Conservation (phyloP, 2,797 vertebrate genomes). For the Lithobates sylvaticus region DNA sequence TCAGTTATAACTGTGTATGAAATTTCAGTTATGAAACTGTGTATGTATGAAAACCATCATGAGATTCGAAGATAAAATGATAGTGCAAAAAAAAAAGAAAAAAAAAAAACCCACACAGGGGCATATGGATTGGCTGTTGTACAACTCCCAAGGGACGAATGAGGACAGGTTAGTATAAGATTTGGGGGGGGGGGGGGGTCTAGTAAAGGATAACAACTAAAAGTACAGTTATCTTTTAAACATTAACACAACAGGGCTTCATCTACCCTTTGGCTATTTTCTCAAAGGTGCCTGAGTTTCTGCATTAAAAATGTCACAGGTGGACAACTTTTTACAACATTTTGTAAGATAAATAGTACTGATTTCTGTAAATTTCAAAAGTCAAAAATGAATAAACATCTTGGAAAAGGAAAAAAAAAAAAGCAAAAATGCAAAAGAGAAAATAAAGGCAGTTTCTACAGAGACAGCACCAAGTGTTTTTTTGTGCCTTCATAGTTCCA, state of each 20-base stretch:
- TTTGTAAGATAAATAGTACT: neutral
- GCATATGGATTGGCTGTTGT: no score
- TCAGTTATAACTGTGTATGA: no score
- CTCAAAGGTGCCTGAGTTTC: neutral
- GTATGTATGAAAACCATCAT: no score
- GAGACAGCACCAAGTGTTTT: constrained; percentile 19
- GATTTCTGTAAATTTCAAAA: neutral
- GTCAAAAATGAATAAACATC: neutral
- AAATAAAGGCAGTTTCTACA: neutral
- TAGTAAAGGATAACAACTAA: neutral
- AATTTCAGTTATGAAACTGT: no score
- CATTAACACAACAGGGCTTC: neutral
- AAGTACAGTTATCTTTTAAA: no score
- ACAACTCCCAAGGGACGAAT: neutral
- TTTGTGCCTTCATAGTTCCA: constrained; percentile 22
- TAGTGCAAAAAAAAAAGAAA: no score
- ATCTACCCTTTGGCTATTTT: neutral
- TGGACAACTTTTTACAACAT: neutral
- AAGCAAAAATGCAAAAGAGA: neutral
- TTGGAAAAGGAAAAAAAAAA: neutral
- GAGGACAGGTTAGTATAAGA: neutral
- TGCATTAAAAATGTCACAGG: neutral
- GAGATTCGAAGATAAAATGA: no score
- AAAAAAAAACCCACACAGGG: no score
- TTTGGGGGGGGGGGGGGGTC: no score